Base-by-base conservation (phyloP, 92 coral and sea anemone species). In the Epizoanthus stellaris region DNA sequence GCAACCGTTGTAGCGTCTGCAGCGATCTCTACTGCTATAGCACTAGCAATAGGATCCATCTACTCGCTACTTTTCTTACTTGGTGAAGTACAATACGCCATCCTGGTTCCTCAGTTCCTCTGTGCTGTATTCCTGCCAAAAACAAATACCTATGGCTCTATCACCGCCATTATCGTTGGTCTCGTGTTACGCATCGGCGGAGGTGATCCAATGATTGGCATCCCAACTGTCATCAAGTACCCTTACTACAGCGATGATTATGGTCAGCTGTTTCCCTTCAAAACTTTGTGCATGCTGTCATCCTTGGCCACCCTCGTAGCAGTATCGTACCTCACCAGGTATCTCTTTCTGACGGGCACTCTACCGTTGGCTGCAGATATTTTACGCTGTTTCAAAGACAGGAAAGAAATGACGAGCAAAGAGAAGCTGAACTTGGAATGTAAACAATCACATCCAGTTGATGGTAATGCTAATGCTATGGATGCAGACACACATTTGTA, bases 141-240 rank as follows among this genome's bases (percentile, higher is more conserved):
- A 1, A 30, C 34, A 30, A 30, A 30, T 30, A 30, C 34, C 34
- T 30, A 30, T 30, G 34, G 34, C 34, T 30, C 34, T 14, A 15
- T 67, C 7, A 6, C 20, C 42, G 85, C 73, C 73, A 36, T 63
- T 49, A 12, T 80, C 17, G 85, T 80, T 1, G 72, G 73, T 11
- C 12, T 80, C 10, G 58, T 80, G 21, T 36, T 80, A 17, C 75
- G 85, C 13, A 6, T 80, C 3, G 74, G 73, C 8, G 85, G 39
- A 40, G 85, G 85, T 0, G 85, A 80, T 15, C 75, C 85, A 7
- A 12, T 65, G 5, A 11, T 64, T 13, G 75, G 75, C 43, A n/a
- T 80, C 25, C 72, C 85, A 3, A 14, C 59, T n/a, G 7, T 42
- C 62, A 67, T 80, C 17, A 80, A 80, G 62, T 80, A 65, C 61